phyloP scores from a whole-genome alignment of 2,113 vertebrate species.

The Colinus virginianus region DNA sequence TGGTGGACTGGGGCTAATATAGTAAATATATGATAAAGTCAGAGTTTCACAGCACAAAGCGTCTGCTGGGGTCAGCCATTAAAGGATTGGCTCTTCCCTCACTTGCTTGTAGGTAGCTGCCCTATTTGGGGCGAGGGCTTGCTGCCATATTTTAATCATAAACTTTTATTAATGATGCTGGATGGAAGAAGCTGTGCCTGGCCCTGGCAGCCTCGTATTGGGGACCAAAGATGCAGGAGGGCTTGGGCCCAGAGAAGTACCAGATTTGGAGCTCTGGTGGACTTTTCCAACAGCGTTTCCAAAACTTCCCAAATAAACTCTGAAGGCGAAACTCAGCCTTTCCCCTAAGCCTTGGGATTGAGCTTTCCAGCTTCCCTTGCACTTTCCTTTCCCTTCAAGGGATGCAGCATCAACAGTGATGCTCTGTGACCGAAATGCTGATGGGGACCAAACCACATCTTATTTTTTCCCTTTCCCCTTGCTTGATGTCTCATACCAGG shows the following conservation, averaged over 20 bases:
- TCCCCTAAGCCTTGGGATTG: neutral
- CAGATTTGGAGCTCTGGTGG: accelerated
- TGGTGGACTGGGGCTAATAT: neutral
- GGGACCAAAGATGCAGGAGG: neutral
- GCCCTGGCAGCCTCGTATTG: neutral
- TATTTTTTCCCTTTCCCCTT: accelerated
- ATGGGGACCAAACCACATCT: neutral
- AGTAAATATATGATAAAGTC: neutral
- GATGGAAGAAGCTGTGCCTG: neutral
- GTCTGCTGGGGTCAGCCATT: neutral
- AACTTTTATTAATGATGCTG: neutral
- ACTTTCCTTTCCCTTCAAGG: neutral
- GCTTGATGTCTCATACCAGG: neutral
- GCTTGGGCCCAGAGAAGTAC: neutral
- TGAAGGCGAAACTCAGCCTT: neutral
- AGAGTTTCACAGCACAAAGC: neutral
- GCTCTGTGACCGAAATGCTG: neutral
- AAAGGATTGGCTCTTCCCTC: neutral
- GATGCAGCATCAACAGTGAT: neutral
- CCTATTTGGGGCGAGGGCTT: neutral
- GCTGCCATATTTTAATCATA: accelerated
- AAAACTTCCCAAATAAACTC: neutral
- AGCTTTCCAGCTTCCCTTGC: neutral
- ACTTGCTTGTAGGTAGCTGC: accelerated
- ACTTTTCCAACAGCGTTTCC: neutral